A percentile compares a stretch with the other conserved stretches of the same genome.
phyloP scores from a whole-genome alignment of 2,113 vertebrate genomes.

The Cichladusa arquata region DNA sequence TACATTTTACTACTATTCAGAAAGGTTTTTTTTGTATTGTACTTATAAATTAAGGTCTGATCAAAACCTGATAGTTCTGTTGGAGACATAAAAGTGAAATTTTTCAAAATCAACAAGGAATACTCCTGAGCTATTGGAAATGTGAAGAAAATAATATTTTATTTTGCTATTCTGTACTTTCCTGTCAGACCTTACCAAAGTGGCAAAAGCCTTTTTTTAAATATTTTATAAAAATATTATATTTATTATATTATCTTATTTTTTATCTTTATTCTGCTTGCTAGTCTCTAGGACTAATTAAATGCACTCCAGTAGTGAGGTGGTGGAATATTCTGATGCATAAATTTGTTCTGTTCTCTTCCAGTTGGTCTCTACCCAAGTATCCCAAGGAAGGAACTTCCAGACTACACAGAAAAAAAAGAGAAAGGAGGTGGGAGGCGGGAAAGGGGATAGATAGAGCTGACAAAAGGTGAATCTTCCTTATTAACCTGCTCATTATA shows the following conservation, averaged over 20 bases:
- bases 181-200: neutral
- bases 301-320: neutral
- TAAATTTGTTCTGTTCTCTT: neutral
- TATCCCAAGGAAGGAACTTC: neutral
- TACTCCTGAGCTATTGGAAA: neutral
- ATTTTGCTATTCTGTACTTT: neutral
- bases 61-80: neutral
- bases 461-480: neutral
- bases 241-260: too few species aligned
- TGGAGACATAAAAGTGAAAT: neutral
- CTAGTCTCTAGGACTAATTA: neutral
- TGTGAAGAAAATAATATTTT: neutral
- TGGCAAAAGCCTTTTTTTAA: neutral
- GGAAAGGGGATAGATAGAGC: neutral
- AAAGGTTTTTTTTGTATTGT: neutral
- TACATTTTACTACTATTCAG: neutral
- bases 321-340: neutral
- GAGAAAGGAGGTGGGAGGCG: rapidly evolving
- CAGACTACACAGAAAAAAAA: neutral
- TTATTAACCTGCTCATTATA: neutral
- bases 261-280: neutral
- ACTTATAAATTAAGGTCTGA: neutral
- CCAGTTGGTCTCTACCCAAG: neutral
- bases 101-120: neutral
- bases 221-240: neutral